Evolutionary conservation across 2,797 vertebrate genomes (phyloP).

Genomic region (Mus caroli): DNA sequence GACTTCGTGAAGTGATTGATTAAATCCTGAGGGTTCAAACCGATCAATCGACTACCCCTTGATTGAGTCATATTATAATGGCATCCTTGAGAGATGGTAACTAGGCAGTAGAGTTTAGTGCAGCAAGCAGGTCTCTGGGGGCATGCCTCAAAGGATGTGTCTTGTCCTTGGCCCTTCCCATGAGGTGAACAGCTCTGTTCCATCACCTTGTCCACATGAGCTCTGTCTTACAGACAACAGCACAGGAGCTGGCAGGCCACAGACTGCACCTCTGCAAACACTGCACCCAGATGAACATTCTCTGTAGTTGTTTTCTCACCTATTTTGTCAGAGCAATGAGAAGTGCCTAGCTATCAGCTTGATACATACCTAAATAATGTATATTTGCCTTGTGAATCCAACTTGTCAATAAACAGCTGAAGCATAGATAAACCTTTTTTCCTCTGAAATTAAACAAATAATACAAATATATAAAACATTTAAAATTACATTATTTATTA

Average conservation of each 20-base stretch:
- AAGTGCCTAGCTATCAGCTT: not conserved
- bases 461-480: conserved; percentile 65
- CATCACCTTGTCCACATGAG: not conserved
- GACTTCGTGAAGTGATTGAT: not conserved
- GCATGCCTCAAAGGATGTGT: not conserved
- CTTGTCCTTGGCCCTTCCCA: not conserved
- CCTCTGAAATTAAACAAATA: conserved; percentile 89
- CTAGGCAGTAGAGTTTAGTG: not conserved
- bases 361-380: conserved; percentile 94
- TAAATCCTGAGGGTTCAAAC: not conserved
- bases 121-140: not conserved
- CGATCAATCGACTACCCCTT: not conserved
- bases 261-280: not conserved
- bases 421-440: conserved; percentile 92
- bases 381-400: conserved; percentile 94
- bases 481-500: conserved; percentile 53
- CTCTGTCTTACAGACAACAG: not conserved
- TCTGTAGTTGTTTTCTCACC: not conserved
- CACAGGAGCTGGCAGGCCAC: not conserved
- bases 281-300: not conserved
- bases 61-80: not conserved
- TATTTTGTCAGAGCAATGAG: not conserved
- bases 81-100: not conserved
- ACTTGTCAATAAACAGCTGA: conserved; percentile 94
- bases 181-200: not conserved